Conservation (phyloP, 2,797 vertebrate genomes). For the Hippoglossus hippoglossus region DNA sequence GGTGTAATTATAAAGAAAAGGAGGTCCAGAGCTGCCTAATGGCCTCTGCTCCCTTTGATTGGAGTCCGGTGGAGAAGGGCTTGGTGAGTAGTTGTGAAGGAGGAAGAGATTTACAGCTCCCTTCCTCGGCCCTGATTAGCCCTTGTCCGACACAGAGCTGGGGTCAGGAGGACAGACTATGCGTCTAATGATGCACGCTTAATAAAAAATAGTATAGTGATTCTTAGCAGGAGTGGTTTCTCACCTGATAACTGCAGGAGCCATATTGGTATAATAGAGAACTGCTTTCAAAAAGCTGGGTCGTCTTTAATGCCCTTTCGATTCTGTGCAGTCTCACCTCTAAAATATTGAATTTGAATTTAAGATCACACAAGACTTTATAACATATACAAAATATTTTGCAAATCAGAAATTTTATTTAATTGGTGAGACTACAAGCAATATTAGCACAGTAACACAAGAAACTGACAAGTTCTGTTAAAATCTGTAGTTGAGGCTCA, state of each 20-base stretch:
- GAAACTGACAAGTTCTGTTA: neutral
- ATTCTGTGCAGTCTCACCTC: neutral
- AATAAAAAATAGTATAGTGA: constrained; percentile 22
- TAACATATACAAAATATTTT: neutral
- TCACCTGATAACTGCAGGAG: constrained; percentile 8
- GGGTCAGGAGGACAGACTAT: constrained; percentile 37
- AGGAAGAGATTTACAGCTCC: constrained; percentile 43
- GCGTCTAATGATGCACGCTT: constrained; percentile 44
- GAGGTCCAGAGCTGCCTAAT: constrained; percentile 78
- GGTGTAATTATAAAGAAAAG: constrained; percentile 84
- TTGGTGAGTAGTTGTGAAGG: constrained; percentile 43
- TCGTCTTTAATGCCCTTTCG: constrained; percentile 4
- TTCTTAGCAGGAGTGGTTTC: constrained; percentile 18
- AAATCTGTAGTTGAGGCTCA: neutral
- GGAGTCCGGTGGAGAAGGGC: constrained; percentile 56
- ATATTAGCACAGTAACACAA: neutral
- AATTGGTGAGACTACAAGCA: neutral
- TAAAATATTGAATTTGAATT: neutral
- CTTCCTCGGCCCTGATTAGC: constrained; percentile 64
- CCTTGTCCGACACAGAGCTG: constrained; percentile 37
- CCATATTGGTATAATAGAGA: neutral
- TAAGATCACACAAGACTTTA: neutral
- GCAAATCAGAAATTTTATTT: neutral
- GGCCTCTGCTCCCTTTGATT: constrained; percentile 71
- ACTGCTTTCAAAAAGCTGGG: neutral